Percentiles rank a stretch among this genome's conserved stretches.
These are phyloP conservation scores for Orycteropus afer DNA, from an alignment of 2,113 vertebrate genomes.

Conservation along the genomic window DNA sequence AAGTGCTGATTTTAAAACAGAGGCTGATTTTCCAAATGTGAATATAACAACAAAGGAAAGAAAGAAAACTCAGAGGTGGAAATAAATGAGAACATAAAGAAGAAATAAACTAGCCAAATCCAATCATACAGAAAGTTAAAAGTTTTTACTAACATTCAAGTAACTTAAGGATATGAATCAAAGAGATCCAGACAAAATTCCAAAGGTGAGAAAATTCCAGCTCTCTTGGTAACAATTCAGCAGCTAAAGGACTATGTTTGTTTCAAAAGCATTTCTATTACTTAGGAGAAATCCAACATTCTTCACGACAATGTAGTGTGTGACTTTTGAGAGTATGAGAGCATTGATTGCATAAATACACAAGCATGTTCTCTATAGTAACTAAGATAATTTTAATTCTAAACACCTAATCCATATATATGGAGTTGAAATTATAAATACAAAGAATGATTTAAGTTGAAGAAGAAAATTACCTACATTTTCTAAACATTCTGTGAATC, in stretches of 20 bases:
- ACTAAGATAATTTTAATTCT: conserved; percentile 16
- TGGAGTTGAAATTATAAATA: conserved; percentile 13
- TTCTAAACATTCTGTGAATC: neutral
- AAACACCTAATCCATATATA: conserved; percentile 12
- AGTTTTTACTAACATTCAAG: neutral
- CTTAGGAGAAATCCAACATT: neutral
- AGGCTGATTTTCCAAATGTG: neutral
- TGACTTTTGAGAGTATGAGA: neutral
- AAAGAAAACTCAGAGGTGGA: neutral
- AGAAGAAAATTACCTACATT: neutral
- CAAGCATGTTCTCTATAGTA: neutral
- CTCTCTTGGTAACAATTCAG: neutral
- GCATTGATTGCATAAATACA: neutral
- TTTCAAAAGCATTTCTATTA: neutral
- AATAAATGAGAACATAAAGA: neutral
- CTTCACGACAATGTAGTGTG: neutral
- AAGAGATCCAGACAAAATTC: neutral
- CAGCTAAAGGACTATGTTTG: neutral
- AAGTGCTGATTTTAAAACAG: neutral
- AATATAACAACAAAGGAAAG: neutral
- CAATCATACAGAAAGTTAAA: neutral
- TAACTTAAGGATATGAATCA: neutral
- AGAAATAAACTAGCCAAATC: neutral
- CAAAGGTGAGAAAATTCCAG: neutral
- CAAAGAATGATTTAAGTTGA: neutral